Conservation (phyloP, 2,888 invertebrate genomes). For the Cheilosia scutellata region DNA sequence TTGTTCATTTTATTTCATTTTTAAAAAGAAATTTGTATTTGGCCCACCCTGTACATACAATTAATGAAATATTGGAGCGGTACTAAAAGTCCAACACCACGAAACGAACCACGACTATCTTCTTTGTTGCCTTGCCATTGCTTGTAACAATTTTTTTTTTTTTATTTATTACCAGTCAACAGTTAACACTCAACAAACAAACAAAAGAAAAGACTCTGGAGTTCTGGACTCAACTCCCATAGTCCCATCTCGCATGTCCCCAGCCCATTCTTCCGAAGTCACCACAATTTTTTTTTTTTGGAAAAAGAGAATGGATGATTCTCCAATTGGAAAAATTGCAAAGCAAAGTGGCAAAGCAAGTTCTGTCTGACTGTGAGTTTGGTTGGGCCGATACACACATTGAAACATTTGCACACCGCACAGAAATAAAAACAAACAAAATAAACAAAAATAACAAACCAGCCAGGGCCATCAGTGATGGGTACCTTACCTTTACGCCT, state of each 20-base stretch:
- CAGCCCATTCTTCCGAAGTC: neutral
- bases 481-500: neutral
- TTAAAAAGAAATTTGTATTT: too few relatives aligned
- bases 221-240: too few relatives aligned
- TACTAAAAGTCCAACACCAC: too few relatives aligned
- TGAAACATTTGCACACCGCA: neutral
- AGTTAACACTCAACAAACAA: too few relatives aligned
- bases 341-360: neutral
- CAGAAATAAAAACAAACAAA: neutral
- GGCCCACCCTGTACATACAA: too few relatives aligned
- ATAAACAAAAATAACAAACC: neutral
- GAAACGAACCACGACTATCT: neutral
- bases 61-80: too few relatives aligned
- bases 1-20: too few relatives aligned
- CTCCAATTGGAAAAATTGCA: constrained; percentile 21
- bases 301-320: constrained; percentile 12
- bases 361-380: neutral
- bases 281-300: constrained; percentile 24
- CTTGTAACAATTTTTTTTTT: constrained; percentile 21
- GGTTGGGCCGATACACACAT: neutral
- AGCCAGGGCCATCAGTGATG: neutral
- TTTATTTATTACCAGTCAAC: neutral
- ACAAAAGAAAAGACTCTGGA: too few relatives aligned
- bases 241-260: neutral
- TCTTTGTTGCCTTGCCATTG: constrained; percentile 43